These are phyloP conservation scores for Choloepus hoffmanni DNA, from an alignment of 2,113 vertebrate genomes.

Conservation along the genomic window DNA sequence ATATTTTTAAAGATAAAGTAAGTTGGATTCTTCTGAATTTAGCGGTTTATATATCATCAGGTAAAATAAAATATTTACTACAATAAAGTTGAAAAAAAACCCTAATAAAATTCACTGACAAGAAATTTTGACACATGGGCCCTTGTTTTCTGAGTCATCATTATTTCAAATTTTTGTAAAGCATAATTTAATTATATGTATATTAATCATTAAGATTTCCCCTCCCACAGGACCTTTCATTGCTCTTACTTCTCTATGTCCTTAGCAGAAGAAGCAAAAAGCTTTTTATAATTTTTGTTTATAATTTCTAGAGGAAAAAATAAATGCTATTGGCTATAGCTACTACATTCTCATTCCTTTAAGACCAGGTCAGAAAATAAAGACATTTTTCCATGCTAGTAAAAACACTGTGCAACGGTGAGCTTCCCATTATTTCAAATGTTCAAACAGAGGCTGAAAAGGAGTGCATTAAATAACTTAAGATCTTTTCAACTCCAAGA, in stretches of 20 bases:
- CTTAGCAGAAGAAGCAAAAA: not conserved
- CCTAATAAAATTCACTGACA: conserved; percentile 3
- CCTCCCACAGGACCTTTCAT: not conserved
- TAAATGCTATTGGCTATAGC: not conserved
- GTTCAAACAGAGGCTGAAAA: not conserved
- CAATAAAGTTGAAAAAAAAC: not conserved
- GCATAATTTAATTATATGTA: not conserved
- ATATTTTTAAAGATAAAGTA: conserved; percentile 29
- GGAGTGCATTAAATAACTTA: conserved; percentile 22
- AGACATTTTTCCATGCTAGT: not conserved
- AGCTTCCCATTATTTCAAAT: not conserved
- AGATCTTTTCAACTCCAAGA: conserved; percentile 46
- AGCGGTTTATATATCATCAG: not conserved
- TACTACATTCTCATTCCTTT: not conserved
- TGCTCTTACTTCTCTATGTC: not conserved
- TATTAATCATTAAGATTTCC: not conserved
- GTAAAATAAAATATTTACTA: conserved; percentile 37
- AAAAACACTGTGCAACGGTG: not conserved
- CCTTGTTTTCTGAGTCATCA: not conserved
- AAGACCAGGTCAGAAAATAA: not conserved
- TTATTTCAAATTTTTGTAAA: conserved; percentile 36
- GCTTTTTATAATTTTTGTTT: conserved; percentile 16
- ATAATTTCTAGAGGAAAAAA: conserved; percentile 49
- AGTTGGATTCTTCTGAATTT: conserved; percentile 37
- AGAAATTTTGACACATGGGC: not conserved